Percentiles rank a stretch among this genome's conserved stretches.
These are phyloP conservation scores for Conops quadrifasciatus DNA, from an alignment of 2,888 invertebrate genomes.

Conservation along the genomic window DNA sequence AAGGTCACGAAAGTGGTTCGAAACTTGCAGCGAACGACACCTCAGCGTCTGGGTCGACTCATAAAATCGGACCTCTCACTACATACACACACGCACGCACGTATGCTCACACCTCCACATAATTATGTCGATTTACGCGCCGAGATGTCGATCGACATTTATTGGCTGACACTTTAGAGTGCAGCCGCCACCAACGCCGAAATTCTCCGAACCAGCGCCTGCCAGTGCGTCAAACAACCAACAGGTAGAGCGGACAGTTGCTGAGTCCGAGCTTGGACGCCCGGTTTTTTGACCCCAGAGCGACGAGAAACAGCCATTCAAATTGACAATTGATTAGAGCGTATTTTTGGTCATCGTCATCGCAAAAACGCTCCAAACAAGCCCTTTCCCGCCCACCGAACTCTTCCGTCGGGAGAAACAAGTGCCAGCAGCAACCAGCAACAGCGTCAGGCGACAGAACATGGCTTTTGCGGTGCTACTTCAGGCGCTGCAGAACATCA, in stretches of 20 bases:
- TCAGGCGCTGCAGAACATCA: constrained; percentile 26
- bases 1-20: no score
- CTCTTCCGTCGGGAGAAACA: no score
- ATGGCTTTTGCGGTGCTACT: constrained; percentile 27
- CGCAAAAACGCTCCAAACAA: not conserved
- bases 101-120: no score
- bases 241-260: not conserved
- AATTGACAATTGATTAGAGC: constrained; percentile 36
- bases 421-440: not conserved
- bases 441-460: constrained; percentile 19
- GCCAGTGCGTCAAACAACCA: not conserved
- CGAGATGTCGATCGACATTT: constrained; percentile 32
- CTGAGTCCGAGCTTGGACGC: not conserved
- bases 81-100: constrained; percentile 15
- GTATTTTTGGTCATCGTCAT: constrained; percentile 15
- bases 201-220: not conserved
- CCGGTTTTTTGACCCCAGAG: constrained; percentile 9
- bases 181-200: not conserved
- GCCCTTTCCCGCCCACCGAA: not conserved
- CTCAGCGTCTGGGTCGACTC: constrained; percentile 20
- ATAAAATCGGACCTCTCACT: constrained; percentile 26
- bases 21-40: constrained; percentile 3
- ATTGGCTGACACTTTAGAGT: constrained; percentile 3
- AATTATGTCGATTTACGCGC: constrained; percentile 38
- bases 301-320: not conserved